Evolutionary conservation across 1,140 invertebrate species (phyloP).

Genomic region (Phthorimaea operculella): DNA sequence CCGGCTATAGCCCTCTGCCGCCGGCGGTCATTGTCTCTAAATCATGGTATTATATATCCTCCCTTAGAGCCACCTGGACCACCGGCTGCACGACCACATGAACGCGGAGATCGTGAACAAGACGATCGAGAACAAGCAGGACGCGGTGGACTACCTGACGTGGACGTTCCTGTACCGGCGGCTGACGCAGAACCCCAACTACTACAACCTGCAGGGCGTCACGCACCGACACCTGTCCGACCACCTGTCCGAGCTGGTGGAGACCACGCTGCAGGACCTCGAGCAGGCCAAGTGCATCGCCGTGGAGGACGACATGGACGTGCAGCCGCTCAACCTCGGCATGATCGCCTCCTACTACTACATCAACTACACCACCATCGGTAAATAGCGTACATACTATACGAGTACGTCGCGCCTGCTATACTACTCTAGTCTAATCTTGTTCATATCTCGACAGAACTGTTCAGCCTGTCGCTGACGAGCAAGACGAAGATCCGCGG

Average conservation of each 20-base stretch:
- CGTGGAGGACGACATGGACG: constrained; percentile 98
- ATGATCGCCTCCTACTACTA: constrained; percentile 99
- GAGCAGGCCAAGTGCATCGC: constrained; percentile 99
- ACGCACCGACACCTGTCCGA: constrained; percentile 97
- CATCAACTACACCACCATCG: constrained; percentile 99
- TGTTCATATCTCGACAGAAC: too few relatives aligned
- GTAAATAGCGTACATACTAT: constrained; percentile 69
- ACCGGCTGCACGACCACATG: constrained; percentile 98
- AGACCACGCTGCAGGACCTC: constrained; percentile 94
- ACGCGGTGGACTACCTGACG: constrained; percentile 98
- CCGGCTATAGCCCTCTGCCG: too few relatives aligned
- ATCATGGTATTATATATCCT: too few relatives aligned
- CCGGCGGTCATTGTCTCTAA: too few relatives aligned
- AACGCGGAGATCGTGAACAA: constrained; percentile 99
- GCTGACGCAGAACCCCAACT: constrained; percentile 99
- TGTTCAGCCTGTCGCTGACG: constrained; percentile 97
- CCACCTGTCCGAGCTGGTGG: constrained; percentile 98
- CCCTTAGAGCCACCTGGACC: constrained; percentile 74
- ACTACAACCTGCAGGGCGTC: constrained; percentile 97
- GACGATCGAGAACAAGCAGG: constrained; percentile 99
- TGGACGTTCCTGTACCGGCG: constrained; percentile 99
- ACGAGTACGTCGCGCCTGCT: too few relatives aligned
- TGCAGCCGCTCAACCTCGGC: constrained; percentile 94
- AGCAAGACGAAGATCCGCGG: constrained; percentile 98
- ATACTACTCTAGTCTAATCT: too few relatives aligned